Percentiles rank a stretch among this genome's conserved stretches.
phyloP scores from a whole-genome alignment of 2,113 vertebrate genomes.

The Poecile atricapillus region DNA sequence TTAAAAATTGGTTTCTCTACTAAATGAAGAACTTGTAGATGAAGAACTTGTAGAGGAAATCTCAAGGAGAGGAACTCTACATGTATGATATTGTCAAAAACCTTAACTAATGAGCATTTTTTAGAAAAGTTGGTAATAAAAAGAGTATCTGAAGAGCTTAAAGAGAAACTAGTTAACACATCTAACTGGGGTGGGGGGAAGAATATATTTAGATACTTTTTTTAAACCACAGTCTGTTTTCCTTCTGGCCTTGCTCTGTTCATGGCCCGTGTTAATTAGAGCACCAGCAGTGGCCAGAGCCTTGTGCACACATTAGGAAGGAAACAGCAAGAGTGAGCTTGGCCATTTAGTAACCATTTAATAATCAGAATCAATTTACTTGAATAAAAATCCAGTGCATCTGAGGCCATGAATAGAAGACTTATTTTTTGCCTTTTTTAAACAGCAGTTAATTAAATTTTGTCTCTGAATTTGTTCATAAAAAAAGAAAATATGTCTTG shows the following conservation, averaged over 20 bases:
- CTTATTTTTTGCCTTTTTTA: neutral
- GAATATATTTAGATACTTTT: neutral
- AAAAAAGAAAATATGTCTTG: neutral
- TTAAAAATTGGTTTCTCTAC: neutral
- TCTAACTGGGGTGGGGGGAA: neutral
- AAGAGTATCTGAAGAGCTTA: neutral
- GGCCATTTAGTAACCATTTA: neutral
- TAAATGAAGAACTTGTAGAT: neutral
- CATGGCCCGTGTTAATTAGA: neutral
- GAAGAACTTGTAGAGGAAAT: neutral
- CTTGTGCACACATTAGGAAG: neutral
- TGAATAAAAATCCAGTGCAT: neutral
- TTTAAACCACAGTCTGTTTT: neutral
- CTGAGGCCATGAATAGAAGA: neutral
- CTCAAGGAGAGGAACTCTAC: neutral
- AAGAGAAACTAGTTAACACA: neutral
- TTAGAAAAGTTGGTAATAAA: neutral
- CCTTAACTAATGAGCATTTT: neutral
- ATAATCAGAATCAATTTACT: neutral
- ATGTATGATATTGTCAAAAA: neutral
- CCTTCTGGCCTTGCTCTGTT: neutral
- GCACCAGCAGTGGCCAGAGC: neutral
- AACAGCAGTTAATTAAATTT: neutral
- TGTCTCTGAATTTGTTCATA: neutral
- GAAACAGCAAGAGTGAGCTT: neutral